Percentiles rank a stretch among this genome's conserved stretches.
Conservation (phyloP, 2,797 vertebrate species). For the Notoglanidium macrostoma region DNA sequence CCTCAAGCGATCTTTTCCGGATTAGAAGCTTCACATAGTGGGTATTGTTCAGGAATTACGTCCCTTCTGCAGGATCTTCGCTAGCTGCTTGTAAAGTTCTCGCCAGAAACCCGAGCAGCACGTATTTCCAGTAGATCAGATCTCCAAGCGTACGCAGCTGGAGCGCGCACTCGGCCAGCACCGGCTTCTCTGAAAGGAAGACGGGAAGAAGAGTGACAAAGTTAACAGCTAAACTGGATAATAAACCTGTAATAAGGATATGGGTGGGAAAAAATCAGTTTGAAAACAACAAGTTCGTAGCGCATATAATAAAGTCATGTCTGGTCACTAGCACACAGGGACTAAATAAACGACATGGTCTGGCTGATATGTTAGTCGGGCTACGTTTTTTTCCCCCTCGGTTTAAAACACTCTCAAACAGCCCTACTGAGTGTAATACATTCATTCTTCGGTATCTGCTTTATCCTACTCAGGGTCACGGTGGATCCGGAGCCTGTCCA, state of each 20-base stretch:
- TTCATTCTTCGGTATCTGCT: no score
- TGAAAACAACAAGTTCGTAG: background rate
- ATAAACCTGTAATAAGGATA: background rate
- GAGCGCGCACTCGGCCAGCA: constrained; percentile 55
- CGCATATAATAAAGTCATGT: background rate
- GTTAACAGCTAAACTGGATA: background rate
- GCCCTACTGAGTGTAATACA: background rate
- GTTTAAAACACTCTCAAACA: background rate
- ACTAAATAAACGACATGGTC: background rate
- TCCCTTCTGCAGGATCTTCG: constrained; percentile 42
- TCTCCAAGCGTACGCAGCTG: constrained; percentile 72
- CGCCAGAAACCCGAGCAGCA: constrained; percentile 68
- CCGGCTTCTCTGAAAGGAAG: constrained; percentile 54
- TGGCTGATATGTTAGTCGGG: background rate
- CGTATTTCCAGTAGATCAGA: constrained; percentile 68
- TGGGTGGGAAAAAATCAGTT: background rate
- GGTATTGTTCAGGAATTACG: background rate
- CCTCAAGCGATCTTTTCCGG: background rate
- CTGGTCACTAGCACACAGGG: background rate
- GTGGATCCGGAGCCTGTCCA: background rate
- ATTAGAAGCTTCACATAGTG: background rate
- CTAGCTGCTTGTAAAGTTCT: constrained; percentile 60
- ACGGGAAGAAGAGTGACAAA: background rate
- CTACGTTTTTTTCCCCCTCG: background rate
- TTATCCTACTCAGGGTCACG: background rate